Evolutionary conservation across 2,888 invertebrate genomes (phyloP), one percentile per base, ranked within the genome.

Genomic region (Limnephilus auricula): DNA sequence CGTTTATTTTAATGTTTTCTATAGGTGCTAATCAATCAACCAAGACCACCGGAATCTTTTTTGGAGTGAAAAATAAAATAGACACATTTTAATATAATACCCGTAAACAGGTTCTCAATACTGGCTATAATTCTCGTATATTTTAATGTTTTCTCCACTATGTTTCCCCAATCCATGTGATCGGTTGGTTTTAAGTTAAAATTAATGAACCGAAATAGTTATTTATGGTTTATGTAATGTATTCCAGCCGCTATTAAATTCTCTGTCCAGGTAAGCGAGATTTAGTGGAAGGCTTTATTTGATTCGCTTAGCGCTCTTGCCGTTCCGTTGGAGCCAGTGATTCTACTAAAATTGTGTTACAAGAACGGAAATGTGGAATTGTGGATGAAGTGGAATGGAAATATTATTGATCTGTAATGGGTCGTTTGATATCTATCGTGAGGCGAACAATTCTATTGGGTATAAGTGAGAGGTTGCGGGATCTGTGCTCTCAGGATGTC

Each of bases 341-440:
- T 82, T 82, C 82, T 82, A 37, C 34, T 34, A 82, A 13, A 82
- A 25, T 34, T 34, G 82, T 25, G 25, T 18, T 32, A 82, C 82
- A 82, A 40, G 85, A 40, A 25, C 25, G 85, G 40, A 85, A 85
- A 40, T 25, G 34, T 25, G 12, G 45, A 45, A 45, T 65, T 65
- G 65, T 65, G 25, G 34, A 30, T 88, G 79, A 65, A 88, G 34
- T 88, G 37, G 78, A 34, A 78, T 88, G 87, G 87, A 88, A 88
- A 88, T 88, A 88, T 88, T 88, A 88, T 79, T 88, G 87, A 88
- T 78, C 37, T 78, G n/a, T 25, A 88, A 88, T 88, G 32, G 79
- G 87, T 86, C 86, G 86, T 78, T 88, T 79, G 12, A 88, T 34
- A 88, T 31, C 87, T 78, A 88, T 88, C 87, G 79, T 34, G 78